Conservation (phyloP, 2,797 vertebrate species). For the Coreius guichenoti region DNA sequence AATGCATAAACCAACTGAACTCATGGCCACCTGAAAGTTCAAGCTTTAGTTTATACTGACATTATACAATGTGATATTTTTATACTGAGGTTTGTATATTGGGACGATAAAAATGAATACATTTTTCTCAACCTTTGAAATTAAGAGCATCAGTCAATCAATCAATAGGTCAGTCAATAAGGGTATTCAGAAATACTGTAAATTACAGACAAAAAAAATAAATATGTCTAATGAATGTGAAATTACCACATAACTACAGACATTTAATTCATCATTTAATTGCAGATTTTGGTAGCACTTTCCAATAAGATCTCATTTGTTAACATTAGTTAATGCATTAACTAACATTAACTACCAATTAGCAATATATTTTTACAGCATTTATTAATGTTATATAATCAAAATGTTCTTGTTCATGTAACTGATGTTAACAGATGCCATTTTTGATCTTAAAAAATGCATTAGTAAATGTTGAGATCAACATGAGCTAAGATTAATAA, state of each 20-base stretch:
- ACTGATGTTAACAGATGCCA: background rate
- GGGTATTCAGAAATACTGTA: background rate
- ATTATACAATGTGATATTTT: conserved; percentile 51
- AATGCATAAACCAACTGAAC: conserved; percentile 6
- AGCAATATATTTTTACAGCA: background rate
- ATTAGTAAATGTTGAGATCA: background rate
- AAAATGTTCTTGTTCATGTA: background rate
- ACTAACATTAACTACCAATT: background rate
- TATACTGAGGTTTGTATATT: conserved; percentile 25
- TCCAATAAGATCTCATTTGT: background rate
- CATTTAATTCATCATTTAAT: background rate
- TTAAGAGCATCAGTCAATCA: background rate
- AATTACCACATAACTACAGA: background rate
- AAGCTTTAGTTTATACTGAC: conserved; percentile 45
- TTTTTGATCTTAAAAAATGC: background rate
- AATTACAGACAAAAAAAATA: too few relatives aligned
- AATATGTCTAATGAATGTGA: background rate
- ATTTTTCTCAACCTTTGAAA: background rate
- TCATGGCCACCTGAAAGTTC: background rate
- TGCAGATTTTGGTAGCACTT: background rate
- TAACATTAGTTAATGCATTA: background rate
- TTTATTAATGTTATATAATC: background rate
- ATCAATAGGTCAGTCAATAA: background rate
- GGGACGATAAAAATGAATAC: too few relatives aligned
- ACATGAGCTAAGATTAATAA: background rate